Conservation (phyloP, 2,113 vertebrate genomes). For the Malaclemys terrapin region DNA sequence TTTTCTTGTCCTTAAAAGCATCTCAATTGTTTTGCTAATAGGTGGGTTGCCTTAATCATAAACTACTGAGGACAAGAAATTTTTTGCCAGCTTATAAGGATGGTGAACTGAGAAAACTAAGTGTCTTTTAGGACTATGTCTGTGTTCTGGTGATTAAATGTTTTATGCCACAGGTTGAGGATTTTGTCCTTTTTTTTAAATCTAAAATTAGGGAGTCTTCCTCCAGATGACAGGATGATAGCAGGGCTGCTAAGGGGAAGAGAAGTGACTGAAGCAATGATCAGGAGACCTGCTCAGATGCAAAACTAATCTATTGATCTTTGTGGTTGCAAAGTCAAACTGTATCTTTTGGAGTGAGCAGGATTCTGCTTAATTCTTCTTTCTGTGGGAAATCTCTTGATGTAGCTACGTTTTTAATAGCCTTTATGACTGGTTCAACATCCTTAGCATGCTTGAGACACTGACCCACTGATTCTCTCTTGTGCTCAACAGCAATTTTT, state of each 20-base stretch:
- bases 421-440: neutral
- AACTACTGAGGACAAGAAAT: fast-evolving
- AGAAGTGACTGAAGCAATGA: neutral
- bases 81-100: neutral
- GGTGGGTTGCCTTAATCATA: neutral
- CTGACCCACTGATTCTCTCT: neutral
- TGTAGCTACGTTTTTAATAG: neutral
- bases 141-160: fast-evolving
- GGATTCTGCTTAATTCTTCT: neutral
- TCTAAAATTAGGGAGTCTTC: neutral
- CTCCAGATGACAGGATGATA: neutral
- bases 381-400: neutral
- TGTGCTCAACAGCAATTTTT: fast-evolving
- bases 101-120: fast-evolving
- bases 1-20: neutral
- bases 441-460: fast-evolving
- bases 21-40: neutral
- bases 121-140: neutral
- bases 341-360: neutral
- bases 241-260: neutral
- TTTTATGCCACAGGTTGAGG: neutral
- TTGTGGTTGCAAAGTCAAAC: neutral
- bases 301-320: neutral
- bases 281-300: neutral
- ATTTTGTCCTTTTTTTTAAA: neutral